Base-by-base conservation (phyloP, 2,797 vertebrate genomes). In the Arrhamphus sclerolepis region DNA sequence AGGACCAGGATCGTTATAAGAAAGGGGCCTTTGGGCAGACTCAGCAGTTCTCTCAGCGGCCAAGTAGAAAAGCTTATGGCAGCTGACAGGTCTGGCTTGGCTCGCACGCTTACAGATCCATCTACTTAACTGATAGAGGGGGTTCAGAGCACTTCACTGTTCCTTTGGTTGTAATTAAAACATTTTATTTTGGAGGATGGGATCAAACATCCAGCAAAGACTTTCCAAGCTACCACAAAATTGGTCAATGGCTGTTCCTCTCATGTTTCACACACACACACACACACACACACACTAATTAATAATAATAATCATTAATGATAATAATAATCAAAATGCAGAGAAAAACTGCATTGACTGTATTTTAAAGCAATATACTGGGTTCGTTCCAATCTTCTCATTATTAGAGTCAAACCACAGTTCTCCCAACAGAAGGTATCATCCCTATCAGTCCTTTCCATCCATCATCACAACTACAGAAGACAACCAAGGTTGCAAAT, bases 21-120 rank as follows among this genome's bases (percentile, higher is more conserved):
- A 46, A 56, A 57, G 65, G 48, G 56, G 34, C 51, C 21, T 58
- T 55, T 51, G 26, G 74, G 79, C 75, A 57, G 65, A 73, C 46
- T 86, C 81, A 84, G 82, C 81, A 55, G 55, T 82, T 87, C 13
- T 64, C 47, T 14, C 1, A 11, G 46, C 14, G 20, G 34, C 17
- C 46, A 20, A 40, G 41, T 26, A 52, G 55, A 79, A 73, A 77
- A 42, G 75, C 40, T 44, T 17, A 46, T 60, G 49, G 52, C 38
- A 55, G 66, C 65, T 65, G 67, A 73, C 62, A 62, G 60, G 6
- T 48, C 55, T 7, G 11, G 48, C 71, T 78, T 83, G 78, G 79
- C 79, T 77, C 70, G 21, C 22, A 28, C 18, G 14, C 51, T 61
- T 46, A 29, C 20, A 46, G 66, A 38, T 70, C 66, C 64, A 72